Percentiles rank a stretch among this genome's conserved stretches.
These are phyloP conservation scores for Teleopsis dalmanni DNA, from an alignment of 1,140 invertebrate genomes.

Conservation along the genomic window DNA sequence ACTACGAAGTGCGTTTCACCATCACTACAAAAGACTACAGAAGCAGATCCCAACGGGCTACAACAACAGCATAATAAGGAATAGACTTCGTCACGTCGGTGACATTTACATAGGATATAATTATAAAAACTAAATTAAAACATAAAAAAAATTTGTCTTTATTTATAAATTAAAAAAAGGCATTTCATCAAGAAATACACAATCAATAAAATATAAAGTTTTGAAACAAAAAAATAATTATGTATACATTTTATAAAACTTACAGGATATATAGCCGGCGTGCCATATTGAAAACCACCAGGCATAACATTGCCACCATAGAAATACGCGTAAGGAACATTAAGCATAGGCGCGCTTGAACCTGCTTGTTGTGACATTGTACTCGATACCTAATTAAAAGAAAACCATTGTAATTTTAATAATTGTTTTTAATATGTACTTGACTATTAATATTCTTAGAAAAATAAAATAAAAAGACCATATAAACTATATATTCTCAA, in stretches of 20 bases:
- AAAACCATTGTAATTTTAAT: neutral
- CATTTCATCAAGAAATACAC: no score
- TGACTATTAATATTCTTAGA: neutral
- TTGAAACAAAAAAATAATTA: neutral
- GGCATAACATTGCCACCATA: constrained; percentile 60
- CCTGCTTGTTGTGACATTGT: constrained; percentile 62
- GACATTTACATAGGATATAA: no score
- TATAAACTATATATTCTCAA: no score
- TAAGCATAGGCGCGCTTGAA: constrained; percentile 42
- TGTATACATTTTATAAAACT: constrained; percentile 21
- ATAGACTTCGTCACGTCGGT: no score
- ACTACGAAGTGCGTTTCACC: no score
- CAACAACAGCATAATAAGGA: no score
- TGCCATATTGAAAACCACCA: constrained; percentile 67
- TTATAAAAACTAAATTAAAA: no score
- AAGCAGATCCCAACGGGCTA: no score
- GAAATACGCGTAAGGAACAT: constrained; percentile 59
- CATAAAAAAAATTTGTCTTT: neutral
- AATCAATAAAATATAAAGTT: no score
- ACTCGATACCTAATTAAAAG: constrained; percentile 47
- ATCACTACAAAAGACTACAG: no score
- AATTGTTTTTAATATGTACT: neutral
- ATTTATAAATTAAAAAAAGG: neutral
- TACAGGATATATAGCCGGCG: constrained; percentile 61
- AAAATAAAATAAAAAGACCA: neutral